Base-by-base conservation (phyloP, 2,888 invertebrate species). In the Spodoptera picta region DNA sequence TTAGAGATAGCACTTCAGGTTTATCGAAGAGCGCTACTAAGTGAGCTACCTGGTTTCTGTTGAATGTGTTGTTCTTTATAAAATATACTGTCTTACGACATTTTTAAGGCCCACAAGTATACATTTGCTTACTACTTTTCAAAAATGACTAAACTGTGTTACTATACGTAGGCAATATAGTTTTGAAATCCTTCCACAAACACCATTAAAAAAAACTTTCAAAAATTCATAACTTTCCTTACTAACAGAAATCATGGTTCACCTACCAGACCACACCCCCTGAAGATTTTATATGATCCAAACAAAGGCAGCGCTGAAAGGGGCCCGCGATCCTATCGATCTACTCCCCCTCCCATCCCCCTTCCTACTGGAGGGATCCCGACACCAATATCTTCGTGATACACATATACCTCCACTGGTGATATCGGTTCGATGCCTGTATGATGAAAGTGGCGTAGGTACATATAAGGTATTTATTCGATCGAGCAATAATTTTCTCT, bases 231-330 rank as follows among this genome's bases (percentile, higher is more conserved):
- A 0, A 7, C 3, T 9, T 5, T 27, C 19, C 27, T 27, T 27
- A 36, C 55, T 1, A 7, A 66, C 67, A 65, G 63, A 77, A 83
- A 60, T 45, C 70, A 74, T 82, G 75, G 73, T 41, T 52, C 61
- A 53, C 56, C 43, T 60, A 55, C 49, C 51, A 80, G 83, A 83
- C 90, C 91, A 90, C 91, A 87, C 92, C 92, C 90, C 83, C 88
- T 83, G 79, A 90, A 91, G 92, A 91, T 91, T 92, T 90, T 90
- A 89, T 92, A 90, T 91, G 88, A 90, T 88, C 87, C 91, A 92
- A 93, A 92, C 92, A 92, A 92, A 91, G 91, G 67, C 76, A 58
- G 68, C 56, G 78, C 74, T 76, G 79, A 75, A 90, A 76, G 71
- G 73, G 72, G 73, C 62, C 68, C 69, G 68, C 78, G 64, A 55